A percentile compares a stretch with the other conserved stretches of the same genome.
Conservation (phyloP, 2,888 invertebrate genomes). For the Didymodactylos carnosus region DNA sequence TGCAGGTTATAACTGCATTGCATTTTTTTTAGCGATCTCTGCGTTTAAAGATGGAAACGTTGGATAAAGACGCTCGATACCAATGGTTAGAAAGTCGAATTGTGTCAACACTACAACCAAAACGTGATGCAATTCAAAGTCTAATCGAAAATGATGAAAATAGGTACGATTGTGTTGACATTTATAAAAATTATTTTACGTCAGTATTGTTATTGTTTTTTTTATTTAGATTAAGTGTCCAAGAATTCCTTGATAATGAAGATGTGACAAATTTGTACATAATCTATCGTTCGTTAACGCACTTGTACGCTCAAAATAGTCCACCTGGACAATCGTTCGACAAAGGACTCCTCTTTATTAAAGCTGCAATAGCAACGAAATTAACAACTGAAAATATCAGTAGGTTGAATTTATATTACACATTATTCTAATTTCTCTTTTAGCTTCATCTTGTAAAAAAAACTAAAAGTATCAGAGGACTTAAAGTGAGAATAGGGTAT, state of each 20-base stretch:
- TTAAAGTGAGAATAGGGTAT: neutral
- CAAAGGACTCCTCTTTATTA: conserved; percentile 29
- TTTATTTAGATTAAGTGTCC: conserved; percentile 25
- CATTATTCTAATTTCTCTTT: too few relatives aligned
- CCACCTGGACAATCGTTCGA: conserved; percentile 26
- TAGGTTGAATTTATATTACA: conserved; percentile 17
- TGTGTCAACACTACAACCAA: conserved; percentile 27
- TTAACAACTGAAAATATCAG: conserved; percentile 32
- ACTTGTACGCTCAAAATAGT: conserved; percentile 25
- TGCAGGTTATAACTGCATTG: too few relatives aligned
- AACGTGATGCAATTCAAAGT: conserved; percentile 31
- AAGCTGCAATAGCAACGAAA: conserved; percentile 28
- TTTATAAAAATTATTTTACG: neutral
- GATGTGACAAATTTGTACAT: conserved; percentile 29
- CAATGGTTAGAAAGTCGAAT: conserved; percentile 31
- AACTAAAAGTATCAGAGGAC: neutral
- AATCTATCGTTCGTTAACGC: conserved; percentile 21
- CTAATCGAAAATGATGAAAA: conserved; percentile 31
- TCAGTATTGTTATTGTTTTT: neutral
- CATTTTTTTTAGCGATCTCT: too few relatives aligned
- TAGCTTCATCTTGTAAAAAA: neutral
- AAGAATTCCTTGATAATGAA: conserved; percentile 34
- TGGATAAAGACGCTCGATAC: conserved; percentile 26
- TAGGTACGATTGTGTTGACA: conserved; percentile 19
- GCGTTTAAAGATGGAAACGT: too few relatives aligned